Evolutionary conservation across 2,888 invertebrate genomes (phyloP).

Genomic region (Trisateles emortualis): DNA sequence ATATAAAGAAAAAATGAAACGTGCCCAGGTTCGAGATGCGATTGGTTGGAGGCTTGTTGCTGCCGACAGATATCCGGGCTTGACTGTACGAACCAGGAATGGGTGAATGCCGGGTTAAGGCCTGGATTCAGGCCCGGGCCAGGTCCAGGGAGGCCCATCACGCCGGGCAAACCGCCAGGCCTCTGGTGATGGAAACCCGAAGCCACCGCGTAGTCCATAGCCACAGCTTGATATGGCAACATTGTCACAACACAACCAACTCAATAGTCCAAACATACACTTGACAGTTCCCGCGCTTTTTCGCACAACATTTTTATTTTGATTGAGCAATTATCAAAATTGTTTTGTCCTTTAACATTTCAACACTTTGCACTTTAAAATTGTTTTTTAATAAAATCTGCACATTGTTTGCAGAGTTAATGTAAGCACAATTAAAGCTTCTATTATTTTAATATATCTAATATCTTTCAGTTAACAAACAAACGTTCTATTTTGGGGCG

Average conservation of each 20-base stretch:
- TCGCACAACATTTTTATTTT: slow-evolving; percentile 61
- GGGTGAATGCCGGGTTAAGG: slow-evolving; percentile 93
- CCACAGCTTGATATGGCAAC: slow-evolving; percentile 96
- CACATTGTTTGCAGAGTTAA: slow-evolving; percentile 44
- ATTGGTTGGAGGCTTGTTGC: slow-evolving; percentile 91
- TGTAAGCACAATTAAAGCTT: slow-evolving; percentile 47
- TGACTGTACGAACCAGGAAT: slow-evolving; percentile 97
- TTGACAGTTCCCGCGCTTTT: slow-evolving; percentile 59
- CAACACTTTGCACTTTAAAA: slow-evolving; percentile 47
- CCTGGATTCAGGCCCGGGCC: slow-evolving; percentile 82
- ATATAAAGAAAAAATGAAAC: slow-evolving; percentile 88
- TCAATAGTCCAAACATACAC: slow-evolving; percentile 57
- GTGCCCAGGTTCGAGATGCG: slow-evolving; percentile 97
- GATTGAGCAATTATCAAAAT: slow-evolving; percentile 46
- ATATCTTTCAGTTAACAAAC: slow-evolving; percentile 78
- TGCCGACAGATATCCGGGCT: slow-evolving; percentile 96
- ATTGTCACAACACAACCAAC: slow-evolving; percentile 79
- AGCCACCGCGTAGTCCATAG: slow-evolving; percentile 93
- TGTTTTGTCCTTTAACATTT: slow-evolving; percentile 51
- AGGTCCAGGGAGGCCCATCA: slow-evolving; percentile 86
- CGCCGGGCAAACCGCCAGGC: slow-evolving; percentile 83
- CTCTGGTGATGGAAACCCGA: slow-evolving; percentile 85
- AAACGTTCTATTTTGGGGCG: slow-evolving; percentile 79
- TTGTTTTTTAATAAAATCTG: slow-evolving; percentile 37
- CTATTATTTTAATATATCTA: slow-evolving; percentile 54